Conservation (phyloP, 2,113 vertebrate genomes). For the Rhagologus leucostigma region DNA sequence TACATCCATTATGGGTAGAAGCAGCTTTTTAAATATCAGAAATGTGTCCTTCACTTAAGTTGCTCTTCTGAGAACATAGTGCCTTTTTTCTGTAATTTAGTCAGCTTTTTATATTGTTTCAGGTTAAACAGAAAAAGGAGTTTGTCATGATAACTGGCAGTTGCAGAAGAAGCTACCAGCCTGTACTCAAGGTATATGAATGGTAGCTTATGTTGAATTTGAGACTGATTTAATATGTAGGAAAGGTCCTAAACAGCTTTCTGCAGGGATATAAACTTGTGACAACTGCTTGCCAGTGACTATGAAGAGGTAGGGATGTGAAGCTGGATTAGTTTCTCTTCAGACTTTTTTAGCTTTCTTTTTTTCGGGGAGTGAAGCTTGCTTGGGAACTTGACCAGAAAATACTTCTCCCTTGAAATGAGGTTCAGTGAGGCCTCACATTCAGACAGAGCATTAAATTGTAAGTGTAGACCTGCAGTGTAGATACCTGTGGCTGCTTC, state of each 20-base stretch:
- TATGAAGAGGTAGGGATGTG: background rate
- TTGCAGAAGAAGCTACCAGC: background rate
- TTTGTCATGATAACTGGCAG: background rate
- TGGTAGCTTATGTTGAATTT: background rate
- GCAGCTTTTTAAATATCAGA: background rate
- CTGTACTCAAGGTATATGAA: background rate
- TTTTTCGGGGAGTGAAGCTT: background rate
- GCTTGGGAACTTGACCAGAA: background rate
- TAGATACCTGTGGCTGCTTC: background rate
- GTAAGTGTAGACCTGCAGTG: background rate
- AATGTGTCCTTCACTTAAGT: background rate
- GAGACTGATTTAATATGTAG: background rate
- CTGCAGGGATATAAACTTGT: background rate
- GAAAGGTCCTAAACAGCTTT: slow-evolving; percentile 13
- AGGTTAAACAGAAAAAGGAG: background rate
- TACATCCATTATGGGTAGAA: background rate
- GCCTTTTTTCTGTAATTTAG: background rate
- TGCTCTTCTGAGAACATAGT: background rate
- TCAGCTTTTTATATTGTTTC: background rate
- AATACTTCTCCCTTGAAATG: background rate
- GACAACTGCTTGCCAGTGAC: background rate
- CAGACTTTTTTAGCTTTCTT: background rate
- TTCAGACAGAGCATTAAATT: background rate
- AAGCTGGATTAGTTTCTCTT: background rate
- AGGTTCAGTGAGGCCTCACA: background rate